Base-by-base conservation (phyloP, 2,888 invertebrate species). In the Rhingia rostrata region DNA sequence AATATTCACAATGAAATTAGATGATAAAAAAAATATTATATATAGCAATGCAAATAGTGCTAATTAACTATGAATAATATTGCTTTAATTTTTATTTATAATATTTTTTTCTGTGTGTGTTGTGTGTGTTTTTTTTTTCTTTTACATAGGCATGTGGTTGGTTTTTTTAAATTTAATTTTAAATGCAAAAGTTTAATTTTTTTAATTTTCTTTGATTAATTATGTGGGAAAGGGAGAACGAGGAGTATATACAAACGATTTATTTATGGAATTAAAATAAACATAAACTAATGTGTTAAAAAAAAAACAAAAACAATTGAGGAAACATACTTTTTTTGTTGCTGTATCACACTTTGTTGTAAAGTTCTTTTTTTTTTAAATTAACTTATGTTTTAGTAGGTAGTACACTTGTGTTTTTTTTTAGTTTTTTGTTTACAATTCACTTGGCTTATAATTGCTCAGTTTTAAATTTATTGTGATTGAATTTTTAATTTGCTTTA, bases 31-130 rank as follows among this genome's bases (percentile, higher is more conserved):
- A 70, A 47, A 66, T 47, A 47, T 83, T 60, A 60, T 74, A 80
- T 80, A 66, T 81, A 85, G 85, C 85, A 81, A 85, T 85, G 85
- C 75, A 85, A 81, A 75, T 75, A 85, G 85, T 88, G 87, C 88
- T 90, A 89, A 90, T 89, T 90, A 90, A 89, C 90, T 90, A 90
- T 89, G 90, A 90, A 90, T 90, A 91, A 90, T 90, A 90, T 90
- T 90, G 90, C 90, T 90, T 91, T 90, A 63, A 80, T 85, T 45
- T 67, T 22, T 43, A 5, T 75, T 9, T 82, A 58, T 74, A n/a
- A 63, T 72, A 43, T 66, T 4, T 75, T 51, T 69, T 43, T 56
- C 37, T 66, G 70, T 88, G 88, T 89, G 86, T 72, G 88, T 89
- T 88, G 87, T 89, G 88, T 85, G 77, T 88, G 81, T 9, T 70